phyloP scores from a whole-genome alignment of 2,113 vertebrate species.

The Dolichallabes microphthalmus region DNA sequence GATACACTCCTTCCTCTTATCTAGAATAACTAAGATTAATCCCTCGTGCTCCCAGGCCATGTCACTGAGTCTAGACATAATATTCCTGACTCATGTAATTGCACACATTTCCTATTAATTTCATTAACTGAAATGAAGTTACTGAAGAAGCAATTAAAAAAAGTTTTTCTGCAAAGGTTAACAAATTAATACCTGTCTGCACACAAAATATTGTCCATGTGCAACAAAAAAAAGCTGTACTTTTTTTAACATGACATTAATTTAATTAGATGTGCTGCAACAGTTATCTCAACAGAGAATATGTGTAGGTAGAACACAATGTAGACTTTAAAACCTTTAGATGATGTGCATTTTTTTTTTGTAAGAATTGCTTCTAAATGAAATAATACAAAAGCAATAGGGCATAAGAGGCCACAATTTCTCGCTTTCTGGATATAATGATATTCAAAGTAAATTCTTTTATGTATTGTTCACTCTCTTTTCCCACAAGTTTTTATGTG shows the following conservation, averaged over 20 bases:
- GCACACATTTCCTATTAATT: neutral
- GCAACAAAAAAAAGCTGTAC: neutral
- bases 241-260: slow-evolving; percentile 6
- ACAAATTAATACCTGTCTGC: slow-evolving; percentile 53
- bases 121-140: neutral
- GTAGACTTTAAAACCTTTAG: neutral
- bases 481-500: neutral
- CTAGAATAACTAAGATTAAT: neutral
- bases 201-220: neutral
- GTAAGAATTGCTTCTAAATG: neutral
- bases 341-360: neutral
- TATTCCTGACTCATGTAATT: neutral
- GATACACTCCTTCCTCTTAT: neutral
- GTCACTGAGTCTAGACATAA: neutral
- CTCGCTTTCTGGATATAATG: neutral
- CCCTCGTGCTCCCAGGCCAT: neutral
- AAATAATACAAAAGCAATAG: neutral
- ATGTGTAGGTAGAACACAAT: neutral
- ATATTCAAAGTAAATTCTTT: neutral
- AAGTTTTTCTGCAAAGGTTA: slow-evolving; percentile 38
- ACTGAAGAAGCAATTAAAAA: neutral
- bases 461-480: neutral
- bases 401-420: neutral
- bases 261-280: neutral
- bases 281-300: neutral